Conservation (phyloP, 37 sponge, comb jelly and placozoan species). For the Petrosia ficiformis region DNA sequence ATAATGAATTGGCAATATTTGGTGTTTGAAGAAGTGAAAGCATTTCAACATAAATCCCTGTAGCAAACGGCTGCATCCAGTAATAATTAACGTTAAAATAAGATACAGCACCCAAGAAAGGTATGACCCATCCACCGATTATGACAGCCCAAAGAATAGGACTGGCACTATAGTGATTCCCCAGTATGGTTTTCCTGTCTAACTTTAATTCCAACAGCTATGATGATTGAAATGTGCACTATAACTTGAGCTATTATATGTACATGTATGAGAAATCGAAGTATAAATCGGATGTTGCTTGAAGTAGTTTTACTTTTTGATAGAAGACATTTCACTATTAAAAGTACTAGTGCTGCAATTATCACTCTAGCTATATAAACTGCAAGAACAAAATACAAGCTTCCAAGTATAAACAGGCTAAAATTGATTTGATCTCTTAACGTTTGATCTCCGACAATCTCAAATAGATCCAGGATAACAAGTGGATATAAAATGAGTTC, state of each 20-base stretch:
- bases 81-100: not conserved
- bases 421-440: too few species aligned
- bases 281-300: too few species aligned
- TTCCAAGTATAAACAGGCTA: slow-evolving; percentile 23
- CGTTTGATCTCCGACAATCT: not conserved
- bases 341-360: slow-evolving; percentile 3
- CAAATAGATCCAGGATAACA: not conserved
- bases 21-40: not conserved
- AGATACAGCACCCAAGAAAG: not conserved
- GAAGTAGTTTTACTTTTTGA: too few species aligned
- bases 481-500: not conserved
- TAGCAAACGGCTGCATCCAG: not conserved
- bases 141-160: not conserved
- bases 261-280: too few species aligned
- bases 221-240: not conserved
- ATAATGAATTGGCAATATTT: slow-evolving; percentile 29
- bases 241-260: not conserved
- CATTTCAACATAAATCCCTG: not conserved
- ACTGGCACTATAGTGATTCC: too few species aligned
- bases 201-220: not conserved
- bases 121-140: not conserved
- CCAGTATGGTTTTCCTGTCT: not conserved
- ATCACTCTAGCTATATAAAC: slow-evolving; percentile 44
- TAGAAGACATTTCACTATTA: too few species aligned
- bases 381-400: slow-evolving; percentile 28